Evolutionary conservation across 1,140 invertebrate species (phyloP).

Genomic region (Steinernema khuongi): DNA sequence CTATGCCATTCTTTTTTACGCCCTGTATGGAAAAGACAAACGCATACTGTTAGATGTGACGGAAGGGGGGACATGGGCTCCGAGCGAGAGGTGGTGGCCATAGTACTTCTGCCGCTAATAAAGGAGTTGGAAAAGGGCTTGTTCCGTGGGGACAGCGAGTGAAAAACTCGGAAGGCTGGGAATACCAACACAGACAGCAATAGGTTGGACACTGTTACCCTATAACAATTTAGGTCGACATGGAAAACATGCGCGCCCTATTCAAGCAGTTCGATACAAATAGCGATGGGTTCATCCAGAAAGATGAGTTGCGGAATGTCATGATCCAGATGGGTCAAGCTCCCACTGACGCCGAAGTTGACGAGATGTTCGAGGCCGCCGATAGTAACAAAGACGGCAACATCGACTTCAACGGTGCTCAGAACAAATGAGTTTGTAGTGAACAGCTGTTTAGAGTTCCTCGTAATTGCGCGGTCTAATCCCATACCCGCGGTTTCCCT

Average conservation of each 20-base stretch:
- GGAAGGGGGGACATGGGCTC: too few species aligned
- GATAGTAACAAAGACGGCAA: constrained; percentile 18
- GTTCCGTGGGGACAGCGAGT: too few species aligned
- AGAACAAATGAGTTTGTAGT: background rate
- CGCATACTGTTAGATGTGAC: too few species aligned
- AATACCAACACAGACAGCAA: too few species aligned
- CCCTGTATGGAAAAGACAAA: too few species aligned
- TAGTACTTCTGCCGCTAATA: too few species aligned
- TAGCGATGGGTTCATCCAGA: constrained; percentile 20
- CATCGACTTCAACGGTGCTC: constrained; percentile 19
- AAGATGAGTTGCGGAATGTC: constrained; percentile 9
- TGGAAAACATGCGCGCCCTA: background rate
- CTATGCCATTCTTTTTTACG: too few species aligned
- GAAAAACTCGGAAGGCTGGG: too few species aligned
- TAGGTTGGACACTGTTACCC: background rate
- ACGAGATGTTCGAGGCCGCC: constrained; percentile 20
- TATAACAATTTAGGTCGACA: constrained; percentile 2
- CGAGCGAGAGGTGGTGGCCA: too few species aligned
- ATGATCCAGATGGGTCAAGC: constrained; percentile 17
- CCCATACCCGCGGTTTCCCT: background rate
- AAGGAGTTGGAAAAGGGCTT: too few species aligned
- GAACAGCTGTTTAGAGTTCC: background rate
- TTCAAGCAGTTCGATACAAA: background rate
- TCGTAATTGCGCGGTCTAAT: background rate
- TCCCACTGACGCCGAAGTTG: constrained; percentile 16